Conservation (phyloP, 35 echinoderm and acorn worm species). For the Ophiothrix spiculata region DNA sequence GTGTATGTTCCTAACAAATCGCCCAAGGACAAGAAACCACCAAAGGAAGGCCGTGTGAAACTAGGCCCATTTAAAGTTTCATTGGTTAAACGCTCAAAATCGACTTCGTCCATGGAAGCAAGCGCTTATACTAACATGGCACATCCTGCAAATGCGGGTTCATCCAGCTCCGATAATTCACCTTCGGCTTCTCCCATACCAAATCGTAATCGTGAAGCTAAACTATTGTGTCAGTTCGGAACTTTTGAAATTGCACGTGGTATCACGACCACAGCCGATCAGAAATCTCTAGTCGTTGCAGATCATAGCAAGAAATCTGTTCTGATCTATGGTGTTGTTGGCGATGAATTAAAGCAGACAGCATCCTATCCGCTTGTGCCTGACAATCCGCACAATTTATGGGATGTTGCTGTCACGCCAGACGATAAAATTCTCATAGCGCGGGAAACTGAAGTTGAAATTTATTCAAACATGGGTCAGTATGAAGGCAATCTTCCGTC, state of each 20-base stretch:
- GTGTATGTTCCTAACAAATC: too few relatives aligned
- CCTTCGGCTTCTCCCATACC: background rate
- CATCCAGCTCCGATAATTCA: background rate
- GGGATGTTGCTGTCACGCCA: background rate
- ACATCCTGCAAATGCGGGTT: background rate
- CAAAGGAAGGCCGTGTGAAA: slow-evolving; percentile 2
- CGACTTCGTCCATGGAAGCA: background rate
- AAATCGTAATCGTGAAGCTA: background rate
- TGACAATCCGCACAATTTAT: background rate
- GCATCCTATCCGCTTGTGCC: background rate
- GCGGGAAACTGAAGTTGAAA: background rate
- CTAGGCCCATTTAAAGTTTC: background rate
- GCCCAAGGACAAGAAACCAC: background rate
- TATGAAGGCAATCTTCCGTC: background rate
- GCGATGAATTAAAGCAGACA: background rate
- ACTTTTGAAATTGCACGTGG: background rate
- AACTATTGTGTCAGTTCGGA: background rate
- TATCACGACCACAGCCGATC: background rate
- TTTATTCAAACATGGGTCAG: background rate
- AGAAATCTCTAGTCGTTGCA: background rate
- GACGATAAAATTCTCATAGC: background rate
- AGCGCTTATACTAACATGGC: too few relatives aligned
- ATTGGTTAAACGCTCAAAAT: background rate
- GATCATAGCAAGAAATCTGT: background rate
- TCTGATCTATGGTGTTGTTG: background rate